Evolutionary conservation across 1,140 invertebrate species (phyloP).

Genomic region (Tachypleus tridentatus): DNA sequence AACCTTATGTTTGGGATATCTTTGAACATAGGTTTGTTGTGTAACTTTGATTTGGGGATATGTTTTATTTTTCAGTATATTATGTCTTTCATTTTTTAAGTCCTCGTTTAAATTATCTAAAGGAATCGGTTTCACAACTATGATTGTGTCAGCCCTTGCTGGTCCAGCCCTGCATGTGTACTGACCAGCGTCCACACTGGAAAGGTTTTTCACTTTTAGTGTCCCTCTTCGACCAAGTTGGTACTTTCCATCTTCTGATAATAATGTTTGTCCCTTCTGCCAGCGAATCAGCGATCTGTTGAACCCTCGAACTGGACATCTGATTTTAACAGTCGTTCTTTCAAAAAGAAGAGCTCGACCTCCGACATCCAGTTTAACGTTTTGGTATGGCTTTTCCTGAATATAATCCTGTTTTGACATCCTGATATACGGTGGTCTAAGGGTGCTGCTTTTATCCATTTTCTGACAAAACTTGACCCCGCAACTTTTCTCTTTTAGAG

Average conservation of each 20-base stretch:
- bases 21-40: too few species aligned
- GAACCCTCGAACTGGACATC: slow-evolving; percentile 47
- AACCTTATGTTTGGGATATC: too few species aligned
- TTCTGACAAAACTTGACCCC: too few species aligned
- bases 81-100: too few species aligned
- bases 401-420: too few species aligned
- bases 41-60: too few species aligned
- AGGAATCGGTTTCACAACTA: slow-evolving; percentile 12
- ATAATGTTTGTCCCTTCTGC: slow-evolving; percentile 39
- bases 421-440: too few species aligned
- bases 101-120: too few species aligned
- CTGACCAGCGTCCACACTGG: slow-evolving; percentile 58
- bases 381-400: slow-evolving; percentile 48
- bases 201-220: slow-evolving; percentile 62
- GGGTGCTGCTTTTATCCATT: too few species aligned
- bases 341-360: slow-evolving; percentile 69
- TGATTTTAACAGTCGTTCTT: slow-evolving; percentile 75
- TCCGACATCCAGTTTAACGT: slow-evolving; percentile 44
- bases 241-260: too few species aligned
- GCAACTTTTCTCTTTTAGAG: too few species aligned
- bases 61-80: too few species aligned
- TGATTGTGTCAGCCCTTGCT: slow-evolving; percentile 10
- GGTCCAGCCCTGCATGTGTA: slow-evolving; percentile 52
- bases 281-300: slow-evolving; percentile 39
- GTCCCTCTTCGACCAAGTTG: slow-evolving; percentile 37